Percentiles rank a stretch among this genome's conserved stretches.
These are phyloP conservation scores for Cataglyphis hispanica DNA, from an alignment of 1,140 invertebrate genomes.

Conservation along the genomic window DNA sequence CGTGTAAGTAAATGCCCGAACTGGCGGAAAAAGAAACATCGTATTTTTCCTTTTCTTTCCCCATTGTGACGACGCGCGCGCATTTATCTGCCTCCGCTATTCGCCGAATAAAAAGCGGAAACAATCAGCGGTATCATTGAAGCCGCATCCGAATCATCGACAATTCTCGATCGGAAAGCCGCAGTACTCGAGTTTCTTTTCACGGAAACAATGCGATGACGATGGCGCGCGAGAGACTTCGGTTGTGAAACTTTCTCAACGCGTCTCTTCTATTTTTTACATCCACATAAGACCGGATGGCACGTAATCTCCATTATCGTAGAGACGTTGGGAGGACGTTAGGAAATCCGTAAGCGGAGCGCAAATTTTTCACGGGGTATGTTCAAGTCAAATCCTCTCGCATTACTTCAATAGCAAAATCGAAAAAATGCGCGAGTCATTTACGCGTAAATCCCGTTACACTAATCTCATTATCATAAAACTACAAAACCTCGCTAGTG, in stretches of 20 bases:
- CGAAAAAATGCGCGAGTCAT: not conserved
- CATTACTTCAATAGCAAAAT: constrained; percentile 36
- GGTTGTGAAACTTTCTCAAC: constrained; percentile 12
- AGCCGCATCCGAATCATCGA: not conserved
- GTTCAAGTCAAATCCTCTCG: constrained; percentile 25
- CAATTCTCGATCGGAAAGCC: not conserved
- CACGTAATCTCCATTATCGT: constrained; percentile 59
- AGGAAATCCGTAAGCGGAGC: constrained; percentile 37
- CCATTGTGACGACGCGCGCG: not conserved
- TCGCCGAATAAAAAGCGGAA: not conserved
- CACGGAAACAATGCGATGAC: not conserved
- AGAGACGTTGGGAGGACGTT: constrained; percentile 40
- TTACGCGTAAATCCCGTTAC: constrained; percentile 17
- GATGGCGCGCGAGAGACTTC: not conserved
- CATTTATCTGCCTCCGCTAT: constrained; percentile 11
- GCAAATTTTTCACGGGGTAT: constrained; percentile 44
- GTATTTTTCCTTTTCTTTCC: not conserved
- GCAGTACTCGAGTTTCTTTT: not conserved
- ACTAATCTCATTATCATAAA: constrained; percentile 10
- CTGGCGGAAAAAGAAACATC: not conserved
- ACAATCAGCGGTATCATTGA: not conserved
- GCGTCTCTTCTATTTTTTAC: constrained; percentile 61
- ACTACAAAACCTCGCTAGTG: not conserved
- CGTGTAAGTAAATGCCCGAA: constrained; percentile 23
- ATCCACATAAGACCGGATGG: constrained; percentile 2